phyloP scores from a whole-genome alignment of 1,140 invertebrate genomes.

The Oedothorax gibbosus region DNA sequence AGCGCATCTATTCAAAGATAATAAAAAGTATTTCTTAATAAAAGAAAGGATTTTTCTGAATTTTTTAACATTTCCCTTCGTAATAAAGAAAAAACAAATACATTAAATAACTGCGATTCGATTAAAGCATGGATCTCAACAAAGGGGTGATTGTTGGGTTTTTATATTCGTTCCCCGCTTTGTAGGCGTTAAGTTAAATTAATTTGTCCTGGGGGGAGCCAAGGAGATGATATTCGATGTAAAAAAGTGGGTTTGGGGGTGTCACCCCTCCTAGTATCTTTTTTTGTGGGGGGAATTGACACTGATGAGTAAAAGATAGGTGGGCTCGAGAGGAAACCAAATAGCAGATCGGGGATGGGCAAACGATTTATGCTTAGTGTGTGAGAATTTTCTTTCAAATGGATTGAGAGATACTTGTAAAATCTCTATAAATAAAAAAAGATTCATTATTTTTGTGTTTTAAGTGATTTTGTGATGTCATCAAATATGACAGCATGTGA shows the following conservation, averaged over 20 bases:
- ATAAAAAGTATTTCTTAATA: no score
- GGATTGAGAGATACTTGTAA: background rate
- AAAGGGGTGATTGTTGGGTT: background rate
- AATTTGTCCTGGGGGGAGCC: slow-evolving; percentile 48
- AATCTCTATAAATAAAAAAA: no score
- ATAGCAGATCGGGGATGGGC: slow-evolving; percentile 13
- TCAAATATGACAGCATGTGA: no score
- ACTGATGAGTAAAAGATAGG: slow-evolving; percentile 53
- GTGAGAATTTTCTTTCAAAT: slow-evolving; percentile 32
- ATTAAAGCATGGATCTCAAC: no score
- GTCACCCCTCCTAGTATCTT: background rate
- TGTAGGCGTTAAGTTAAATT: slow-evolving; percentile 61
- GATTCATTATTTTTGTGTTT: no score
- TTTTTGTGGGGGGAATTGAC: slow-evolving; percentile 37
- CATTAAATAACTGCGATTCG: no score
- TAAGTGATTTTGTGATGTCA: no score
- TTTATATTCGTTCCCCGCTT: slow-evolving; percentile 50
- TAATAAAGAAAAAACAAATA: no score
- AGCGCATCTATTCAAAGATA: no score
- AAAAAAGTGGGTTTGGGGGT: no score
- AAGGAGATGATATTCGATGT: slow-evolving; percentile 37
- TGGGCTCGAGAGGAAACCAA: slow-evolving; percentile 42
- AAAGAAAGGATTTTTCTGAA: no score
- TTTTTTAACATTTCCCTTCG: no score
- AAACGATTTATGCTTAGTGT: slow-evolving; percentile 23